Percentiles rank a stretch among this genome's conserved stretches.
Evolutionary conservation across 2,113 vertebrate genomes (phyloP).

Genomic region (Diglossa brunneiventris): DNA sequence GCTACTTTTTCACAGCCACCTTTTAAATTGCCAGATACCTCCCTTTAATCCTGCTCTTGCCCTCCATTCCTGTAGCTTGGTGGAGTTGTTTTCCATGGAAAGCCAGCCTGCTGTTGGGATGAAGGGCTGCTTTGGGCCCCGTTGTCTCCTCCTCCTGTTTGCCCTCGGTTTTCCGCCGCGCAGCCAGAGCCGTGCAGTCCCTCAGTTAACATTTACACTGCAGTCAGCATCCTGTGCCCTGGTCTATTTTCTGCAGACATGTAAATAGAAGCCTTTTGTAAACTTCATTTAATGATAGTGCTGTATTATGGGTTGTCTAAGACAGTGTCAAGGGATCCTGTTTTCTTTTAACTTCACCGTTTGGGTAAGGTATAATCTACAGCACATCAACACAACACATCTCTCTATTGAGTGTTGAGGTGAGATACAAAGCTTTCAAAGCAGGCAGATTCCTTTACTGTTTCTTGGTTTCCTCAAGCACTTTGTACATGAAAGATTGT

Average conservation of each 20-base stretch:
- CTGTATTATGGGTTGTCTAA: constrained; percentile 76
- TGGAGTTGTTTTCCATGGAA: not conserved
- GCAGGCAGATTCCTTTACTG: constrained; percentile 60
- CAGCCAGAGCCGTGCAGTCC: not conserved
- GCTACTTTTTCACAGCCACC: not conserved
- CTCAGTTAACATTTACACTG: constrained; percentile 68
- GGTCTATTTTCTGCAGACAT: constrained; percentile 79
- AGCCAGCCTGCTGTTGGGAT: not conserved
- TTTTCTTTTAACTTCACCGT: constrained; percentile 71
- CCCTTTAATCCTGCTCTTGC: not conserved
- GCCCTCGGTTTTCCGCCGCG: not conserved
- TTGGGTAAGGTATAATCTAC: constrained; percentile 65
- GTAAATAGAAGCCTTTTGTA: constrained; percentile 78
- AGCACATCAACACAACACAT: constrained; percentile 65
- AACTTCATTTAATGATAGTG: constrained; percentile 66
- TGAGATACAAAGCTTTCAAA: constrained; percentile 63
- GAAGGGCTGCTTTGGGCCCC: not conserved
- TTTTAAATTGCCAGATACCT: not conserved
- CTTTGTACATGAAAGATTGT: constrained; percentile 63
- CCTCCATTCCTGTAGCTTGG: not conserved
- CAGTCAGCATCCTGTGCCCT: constrained; percentile 66
- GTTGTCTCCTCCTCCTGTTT: not conserved
- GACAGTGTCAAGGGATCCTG: constrained; percentile 76
- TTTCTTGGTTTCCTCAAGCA: constrained; percentile 67
- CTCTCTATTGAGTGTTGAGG: constrained; percentile 63